Evolutionary conservation across 2,113 vertebrate species (phyloP).

Genomic region (Cinclus mexicanus): DNA sequence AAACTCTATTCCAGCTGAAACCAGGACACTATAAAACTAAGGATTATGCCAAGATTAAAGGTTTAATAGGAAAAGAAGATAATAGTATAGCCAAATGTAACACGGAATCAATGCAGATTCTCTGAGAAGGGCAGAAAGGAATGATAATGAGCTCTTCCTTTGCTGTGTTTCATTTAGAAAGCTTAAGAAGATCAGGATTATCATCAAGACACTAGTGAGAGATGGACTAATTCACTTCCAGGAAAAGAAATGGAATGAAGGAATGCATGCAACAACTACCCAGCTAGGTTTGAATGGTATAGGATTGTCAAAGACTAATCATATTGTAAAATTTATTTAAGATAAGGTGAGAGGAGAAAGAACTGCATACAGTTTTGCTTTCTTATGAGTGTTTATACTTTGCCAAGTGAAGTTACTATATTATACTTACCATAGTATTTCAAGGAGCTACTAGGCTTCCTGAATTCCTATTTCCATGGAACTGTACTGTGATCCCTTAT

Average conservation of each 20-base stretch:
- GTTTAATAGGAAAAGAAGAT: not conserved
- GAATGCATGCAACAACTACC: not conserved
- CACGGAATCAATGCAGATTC: not conserved
- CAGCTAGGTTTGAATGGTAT: not conserved
- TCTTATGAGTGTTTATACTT: not conserved
- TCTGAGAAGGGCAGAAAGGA: not conserved
- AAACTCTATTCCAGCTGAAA: not conserved
- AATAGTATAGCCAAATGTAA: not conserved
- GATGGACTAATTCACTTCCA: not conserved
- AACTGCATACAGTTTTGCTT: not conserved
- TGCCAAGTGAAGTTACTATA: not conserved
- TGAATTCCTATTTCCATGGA: not conserved
- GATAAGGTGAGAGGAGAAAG: not conserved
- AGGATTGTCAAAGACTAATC: not conserved
- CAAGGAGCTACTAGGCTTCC: not conserved
- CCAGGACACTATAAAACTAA: not conserved
- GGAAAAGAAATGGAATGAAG: not conserved
- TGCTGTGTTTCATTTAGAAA: not conserved
- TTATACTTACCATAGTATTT: not conserved
- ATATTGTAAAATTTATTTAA: not conserved
- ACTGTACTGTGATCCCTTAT: not conserved
- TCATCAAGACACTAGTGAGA: not conserved
- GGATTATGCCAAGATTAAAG: not conserved
- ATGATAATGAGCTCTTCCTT: not conserved
- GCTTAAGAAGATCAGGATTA: not conserved